Base-by-base conservation (phyloP, 2,888 invertebrate species). In the Gerris lacustris region DNA sequence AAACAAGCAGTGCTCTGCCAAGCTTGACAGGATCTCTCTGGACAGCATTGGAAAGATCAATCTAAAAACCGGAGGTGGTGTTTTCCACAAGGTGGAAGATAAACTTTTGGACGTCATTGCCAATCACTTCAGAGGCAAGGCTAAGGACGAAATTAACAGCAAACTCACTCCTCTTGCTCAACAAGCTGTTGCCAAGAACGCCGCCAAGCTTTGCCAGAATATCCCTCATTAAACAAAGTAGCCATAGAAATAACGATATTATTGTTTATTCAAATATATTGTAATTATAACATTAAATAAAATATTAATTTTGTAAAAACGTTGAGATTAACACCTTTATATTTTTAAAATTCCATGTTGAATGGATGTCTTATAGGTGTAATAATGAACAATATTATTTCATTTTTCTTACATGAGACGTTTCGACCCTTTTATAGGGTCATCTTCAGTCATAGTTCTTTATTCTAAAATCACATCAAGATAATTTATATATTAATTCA, bases 31-130 rank as follows among this genome's bases (percentile, higher is more conserved):
- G n/a, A 66, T 73, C n/a, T 47, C 43, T 31, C 44, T 74, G 31
- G 69, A 67, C 55, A 72, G 72, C 43, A 68, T 74, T 7, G 74
- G 74, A 15, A 68, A 64, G n/a, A 72, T 74, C 55, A 73, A 69
- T 4, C 45, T 74, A 44, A 67, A 72, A 63, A 74, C 74, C 7
- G 74, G 74, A 11, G 74, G 74, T 31, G 73, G 74, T 7, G 67
- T 74, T 31, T 47, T 74, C 62, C 72, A 74, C 70, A 74, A 69
- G 55, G 70, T 73, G 31, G 69, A 69, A 66, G 72, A 74, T 62
- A 73, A 72, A 62, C 68, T 74, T 31, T 44, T 74, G 44, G 66
- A 73, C 67, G 44, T 44, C 45, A 62, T 71, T n/a, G 68, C 68
- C 44, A 69, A 67, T 9, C 70, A 72, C 62, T 67, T 73, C 47